Conservation (phyloP, 2,888 invertebrate genomes). For the Blastobasis adustella region DNA sequence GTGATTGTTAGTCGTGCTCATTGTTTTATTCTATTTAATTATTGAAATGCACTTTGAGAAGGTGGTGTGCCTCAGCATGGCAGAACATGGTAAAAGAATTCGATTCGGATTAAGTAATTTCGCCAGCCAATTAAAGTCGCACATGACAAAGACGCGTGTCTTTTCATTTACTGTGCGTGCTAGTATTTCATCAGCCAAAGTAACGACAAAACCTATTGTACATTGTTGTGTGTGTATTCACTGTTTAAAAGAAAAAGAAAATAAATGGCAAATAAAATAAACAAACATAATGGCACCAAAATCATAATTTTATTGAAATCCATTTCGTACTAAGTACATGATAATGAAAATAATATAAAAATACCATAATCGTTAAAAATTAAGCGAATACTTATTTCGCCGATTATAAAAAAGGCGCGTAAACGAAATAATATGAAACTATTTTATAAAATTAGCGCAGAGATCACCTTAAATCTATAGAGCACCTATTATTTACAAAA, state of each 20-base stretch:
- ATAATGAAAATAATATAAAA: not conserved
- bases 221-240: too few species aligned
- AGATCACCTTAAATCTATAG: constrained; percentile 3
- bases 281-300: constrained; percentile 7
- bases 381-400: not conserved
- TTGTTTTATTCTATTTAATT: too few species aligned
- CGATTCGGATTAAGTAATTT: too few species aligned
- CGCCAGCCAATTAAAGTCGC: not conserved
- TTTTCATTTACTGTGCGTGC: not conserved
- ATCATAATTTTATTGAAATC: constrained; percentile 1
- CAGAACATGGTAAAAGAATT: too few species aligned
- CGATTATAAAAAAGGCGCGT: not conserved
- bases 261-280: not conserved
- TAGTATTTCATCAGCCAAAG: not conserved
- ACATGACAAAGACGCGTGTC: not conserved
- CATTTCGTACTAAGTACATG: constrained; percentile 6
- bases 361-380: not conserved
- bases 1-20: too few species aligned
- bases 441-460: constrained; percentile 1
- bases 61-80: too few species aligned
- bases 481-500: not conserved
- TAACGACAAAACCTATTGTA: too few species aligned
- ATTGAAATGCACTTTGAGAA: too few species aligned
- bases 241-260: constrained; percentile 1
- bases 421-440: not conserved